Evolutionary conservation across 2,888 invertebrate species (phyloP).

Genomic region (Lathronympha strigana): DNA sequence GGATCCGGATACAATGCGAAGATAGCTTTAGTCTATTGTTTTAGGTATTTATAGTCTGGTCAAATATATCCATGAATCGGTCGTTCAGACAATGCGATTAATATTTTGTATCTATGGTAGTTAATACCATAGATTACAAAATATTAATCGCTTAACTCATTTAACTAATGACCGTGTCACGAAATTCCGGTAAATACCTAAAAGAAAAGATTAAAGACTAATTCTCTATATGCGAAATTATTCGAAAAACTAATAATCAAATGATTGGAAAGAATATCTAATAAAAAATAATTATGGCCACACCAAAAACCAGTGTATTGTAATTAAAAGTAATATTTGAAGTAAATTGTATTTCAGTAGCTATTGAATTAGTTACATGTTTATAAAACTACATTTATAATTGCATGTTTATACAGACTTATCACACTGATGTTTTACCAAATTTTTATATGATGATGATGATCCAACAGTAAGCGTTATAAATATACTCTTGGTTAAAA

Average conservation of each 20-base stretch:
- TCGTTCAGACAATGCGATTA: neutral
- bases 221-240: neutral
- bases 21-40: too few species aligned
- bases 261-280: neutral
- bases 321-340: constrained; percentile 64
- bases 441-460: too few species aligned
- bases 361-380: constrained; percentile 38
- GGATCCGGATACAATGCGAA: too few species aligned
- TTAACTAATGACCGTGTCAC: neutral
- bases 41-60: too few species aligned
- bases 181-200: neutral
- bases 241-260: neutral
- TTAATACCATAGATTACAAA: too few species aligned
- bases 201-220: neutral
- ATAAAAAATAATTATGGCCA: constrained; percentile 11
- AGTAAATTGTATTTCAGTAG: constrained; percentile 61
- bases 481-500: too few species aligned
- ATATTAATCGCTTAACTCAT: too few species aligned
- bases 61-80: too few species aligned
- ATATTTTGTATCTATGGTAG: neutral
- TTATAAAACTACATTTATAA: constrained; percentile 44
- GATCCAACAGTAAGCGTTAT: too few species aligned
- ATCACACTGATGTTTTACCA: too few species aligned
- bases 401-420: constrained; percentile 27
- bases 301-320: constrained; percentile 34